These are phyloP conservation scores for Dolichopus griseipennis DNA, from an alignment of 2,888 invertebrate genomes.

Conservation along the genomic window DNA sequence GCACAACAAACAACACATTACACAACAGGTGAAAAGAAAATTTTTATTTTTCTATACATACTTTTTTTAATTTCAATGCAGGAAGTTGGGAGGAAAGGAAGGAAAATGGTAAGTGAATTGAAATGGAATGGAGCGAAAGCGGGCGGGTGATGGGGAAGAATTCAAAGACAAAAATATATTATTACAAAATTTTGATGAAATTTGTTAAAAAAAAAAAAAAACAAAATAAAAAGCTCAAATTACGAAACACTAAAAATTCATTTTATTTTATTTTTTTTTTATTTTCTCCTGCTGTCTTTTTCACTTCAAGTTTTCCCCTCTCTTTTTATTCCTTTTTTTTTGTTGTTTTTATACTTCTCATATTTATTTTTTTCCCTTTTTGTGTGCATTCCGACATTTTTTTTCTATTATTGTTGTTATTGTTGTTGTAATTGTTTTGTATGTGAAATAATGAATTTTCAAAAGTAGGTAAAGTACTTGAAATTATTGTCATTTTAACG, in stretches of 20 bases:
- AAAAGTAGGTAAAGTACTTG: constrained; percentile 3
- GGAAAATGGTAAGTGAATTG: too few relatives aligned
- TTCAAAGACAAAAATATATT: not conserved
- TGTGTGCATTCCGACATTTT: not conserved
- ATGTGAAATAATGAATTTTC: not conserved
- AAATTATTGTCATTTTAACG: not conserved
- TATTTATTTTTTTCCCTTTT: not conserved
- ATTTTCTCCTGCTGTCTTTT: not conserved
- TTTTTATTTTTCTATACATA: too few relatives aligned
- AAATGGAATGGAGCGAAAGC: too few relatives aligned
- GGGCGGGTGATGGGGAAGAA: too few relatives aligned
- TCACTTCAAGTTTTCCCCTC: too few relatives aligned
- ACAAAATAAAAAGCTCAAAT: not conserved
- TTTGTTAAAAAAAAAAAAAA: not conserved
- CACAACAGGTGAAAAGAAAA: too few relatives aligned
- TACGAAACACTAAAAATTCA: constrained; percentile 2
- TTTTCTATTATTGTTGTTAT: not conserved
- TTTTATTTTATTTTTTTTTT: not conserved
- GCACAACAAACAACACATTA: too few relatives aligned
- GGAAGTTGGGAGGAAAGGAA: too few relatives aligned
- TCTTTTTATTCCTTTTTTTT: too few relatives aligned
- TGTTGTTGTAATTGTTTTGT: not conserved
- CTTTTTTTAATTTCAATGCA: too few relatives aligned
- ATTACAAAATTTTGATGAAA: not conserved
- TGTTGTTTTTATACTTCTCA: too few relatives aligned